A percentile compares a stretch with the other conserved stretches of the same genome.
Evolutionary conservation across 2,113 vertebrate genomes (phyloP).

Genomic region (Dipodomys stephensi): DNA sequence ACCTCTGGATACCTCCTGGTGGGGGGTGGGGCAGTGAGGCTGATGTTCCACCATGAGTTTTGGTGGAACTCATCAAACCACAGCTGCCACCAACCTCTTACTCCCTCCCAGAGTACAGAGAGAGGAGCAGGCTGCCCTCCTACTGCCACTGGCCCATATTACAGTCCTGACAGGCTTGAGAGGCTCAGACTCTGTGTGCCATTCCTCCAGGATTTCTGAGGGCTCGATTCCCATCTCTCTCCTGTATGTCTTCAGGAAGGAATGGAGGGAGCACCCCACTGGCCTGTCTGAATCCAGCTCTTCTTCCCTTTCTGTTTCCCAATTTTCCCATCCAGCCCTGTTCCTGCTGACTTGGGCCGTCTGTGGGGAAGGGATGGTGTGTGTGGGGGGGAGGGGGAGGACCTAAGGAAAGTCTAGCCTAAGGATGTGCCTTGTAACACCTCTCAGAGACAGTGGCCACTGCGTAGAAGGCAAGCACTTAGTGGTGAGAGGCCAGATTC

Average conservation of each 20-base stretch:
- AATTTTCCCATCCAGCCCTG: slow-evolving; percentile 23
- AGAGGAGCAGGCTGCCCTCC: not conserved
- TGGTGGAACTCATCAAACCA: not conserved
- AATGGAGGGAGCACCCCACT: not conserved
- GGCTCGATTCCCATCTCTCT: not conserved
- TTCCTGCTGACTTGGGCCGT: not conserved
- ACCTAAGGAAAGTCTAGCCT: slow-evolving; percentile 41
- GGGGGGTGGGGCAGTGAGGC: no score
- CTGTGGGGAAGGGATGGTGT: not conserved
- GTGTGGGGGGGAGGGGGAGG: no score
- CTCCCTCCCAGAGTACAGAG: not conserved
- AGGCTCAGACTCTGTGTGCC: not conserved
- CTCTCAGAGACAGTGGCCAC: not conserved
- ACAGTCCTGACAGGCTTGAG: not conserved
- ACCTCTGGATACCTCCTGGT: not conserved
- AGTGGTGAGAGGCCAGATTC: not conserved
- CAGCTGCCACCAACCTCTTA: not conserved
- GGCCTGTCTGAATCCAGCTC: not conserved
- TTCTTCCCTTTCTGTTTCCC: not conserved
- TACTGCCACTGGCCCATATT: fast-evolving
- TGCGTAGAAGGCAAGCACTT: not conserved
- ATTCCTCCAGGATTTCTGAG: not conserved
- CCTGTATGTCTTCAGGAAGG: not conserved
- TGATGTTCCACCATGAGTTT: not conserved
- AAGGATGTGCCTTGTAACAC: not conserved